These are phyloP conservation scores for Phenganax subtilis DNA, from an alignment of 92 coral and sea anemone species.

Conservation along the genomic window DNA sequence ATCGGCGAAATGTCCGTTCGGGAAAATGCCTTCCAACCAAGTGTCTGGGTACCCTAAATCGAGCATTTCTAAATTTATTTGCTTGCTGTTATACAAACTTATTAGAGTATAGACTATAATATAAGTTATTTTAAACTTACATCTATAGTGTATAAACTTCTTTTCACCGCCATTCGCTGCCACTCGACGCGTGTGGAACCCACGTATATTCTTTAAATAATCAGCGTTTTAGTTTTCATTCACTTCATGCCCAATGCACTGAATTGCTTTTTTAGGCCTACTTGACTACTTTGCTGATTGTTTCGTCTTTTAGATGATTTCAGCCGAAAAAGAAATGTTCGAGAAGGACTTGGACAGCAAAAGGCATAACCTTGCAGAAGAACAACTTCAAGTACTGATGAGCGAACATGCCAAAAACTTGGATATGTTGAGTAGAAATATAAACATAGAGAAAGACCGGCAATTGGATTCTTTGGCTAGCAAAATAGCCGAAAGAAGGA, in stretches of 20 bases:
- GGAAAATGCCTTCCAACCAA: too few species aligned
- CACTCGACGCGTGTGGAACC: too few species aligned
- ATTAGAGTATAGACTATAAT: too few species aligned
- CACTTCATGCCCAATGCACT: neutral
- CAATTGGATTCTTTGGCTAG: slow-evolving; percentile 69
- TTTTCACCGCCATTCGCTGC: too few species aligned
- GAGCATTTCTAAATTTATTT: too few species aligned
- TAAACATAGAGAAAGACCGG: slow-evolving; percentile 81
- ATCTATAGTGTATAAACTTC: too few species aligned
- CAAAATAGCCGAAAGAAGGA: slow-evolving; percentile 78
- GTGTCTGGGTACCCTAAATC: too few species aligned
- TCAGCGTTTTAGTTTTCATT: too few species aligned
- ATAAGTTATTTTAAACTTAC: too few species aligned
- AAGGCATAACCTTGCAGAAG: slow-evolving; percentile 66
- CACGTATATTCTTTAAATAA: too few species aligned
- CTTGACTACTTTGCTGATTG: neutral
- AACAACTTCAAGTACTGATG: slow-evolving; percentile 67
- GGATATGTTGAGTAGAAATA: slow-evolving; percentile 76
- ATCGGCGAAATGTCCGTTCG: too few species aligned
- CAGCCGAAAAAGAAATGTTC: slow-evolving; percentile 73
- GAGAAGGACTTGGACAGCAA: slow-evolving; percentile 64
- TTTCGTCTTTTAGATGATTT: slow-evolving; percentile 54
- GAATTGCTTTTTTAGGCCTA: neutral
- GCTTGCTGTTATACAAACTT: too few species aligned
- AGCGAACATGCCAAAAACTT: slow-evolving; percentile 78